Conservation (phyloP, 2,888 invertebrate species). For the Epistrophe grossulariae region DNA sequence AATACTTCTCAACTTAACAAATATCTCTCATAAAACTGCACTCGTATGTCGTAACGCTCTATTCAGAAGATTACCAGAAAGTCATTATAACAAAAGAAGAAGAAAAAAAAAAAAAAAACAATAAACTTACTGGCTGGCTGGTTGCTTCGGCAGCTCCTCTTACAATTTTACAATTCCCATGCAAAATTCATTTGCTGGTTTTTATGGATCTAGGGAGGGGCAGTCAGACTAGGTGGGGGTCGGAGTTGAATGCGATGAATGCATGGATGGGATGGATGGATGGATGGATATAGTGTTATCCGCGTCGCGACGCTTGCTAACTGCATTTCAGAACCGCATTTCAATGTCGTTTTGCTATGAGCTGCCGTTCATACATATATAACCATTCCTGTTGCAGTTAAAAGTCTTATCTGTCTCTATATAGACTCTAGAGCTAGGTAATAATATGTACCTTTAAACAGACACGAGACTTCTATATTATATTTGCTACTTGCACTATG, state of each 20-base stretch:
- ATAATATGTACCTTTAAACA: not conserved
- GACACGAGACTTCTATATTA: conserved; percentile 36
- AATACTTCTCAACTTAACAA: conserved; percentile 42
- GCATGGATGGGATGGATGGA: conserved; percentile 55
- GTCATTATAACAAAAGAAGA: conserved; percentile 55
- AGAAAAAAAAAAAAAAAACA: conserved; percentile 6
- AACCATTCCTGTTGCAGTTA: conserved; percentile 45
- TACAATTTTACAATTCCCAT: conserved; percentile 71
- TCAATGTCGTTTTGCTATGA: conserved; percentile 64
- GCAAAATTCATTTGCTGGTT: conserved; percentile 56
- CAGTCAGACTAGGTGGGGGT: conserved; percentile 17
- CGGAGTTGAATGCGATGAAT: conserved; percentile 47
- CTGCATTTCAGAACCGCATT: conserved; percentile 73
- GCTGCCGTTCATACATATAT: conserved; percentile 39
- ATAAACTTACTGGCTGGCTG: conserved; percentile 15
- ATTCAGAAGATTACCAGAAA: conserved; percentile 68
- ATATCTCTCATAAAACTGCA: conserved; percentile 68
- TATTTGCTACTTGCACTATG: conserved; percentile 20
- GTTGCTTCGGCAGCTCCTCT: conserved; percentile 41
- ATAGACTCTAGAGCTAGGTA: conserved; percentile 1
- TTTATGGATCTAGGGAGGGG: conserved; percentile 23
- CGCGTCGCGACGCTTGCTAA: conserved; percentile 64
- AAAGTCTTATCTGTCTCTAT: conserved; percentile 13
- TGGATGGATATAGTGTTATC: conserved; percentile 64
- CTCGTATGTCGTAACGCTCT: conserved; percentile 63